A percentile compares a stretch with the other conserved stretches of the same genome.
Evolutionary conservation across 37 sponge, comb jelly and placozoan genomes (phyloP).

Genomic region (Beroe ovata): DNA sequence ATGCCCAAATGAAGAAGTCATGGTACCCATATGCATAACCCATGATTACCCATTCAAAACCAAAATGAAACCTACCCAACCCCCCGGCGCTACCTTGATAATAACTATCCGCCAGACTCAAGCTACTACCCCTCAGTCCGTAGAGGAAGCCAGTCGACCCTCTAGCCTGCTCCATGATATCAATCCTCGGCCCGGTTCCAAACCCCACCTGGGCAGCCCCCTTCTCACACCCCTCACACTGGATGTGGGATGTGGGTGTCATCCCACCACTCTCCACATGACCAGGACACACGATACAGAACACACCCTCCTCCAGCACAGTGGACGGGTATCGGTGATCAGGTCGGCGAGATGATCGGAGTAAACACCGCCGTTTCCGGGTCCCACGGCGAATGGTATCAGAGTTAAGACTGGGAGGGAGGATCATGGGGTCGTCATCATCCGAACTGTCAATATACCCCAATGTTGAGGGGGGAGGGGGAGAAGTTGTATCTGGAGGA

Average conservation of each 20-base stretch:
- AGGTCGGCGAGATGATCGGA: not conserved
- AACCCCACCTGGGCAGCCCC: not conserved
- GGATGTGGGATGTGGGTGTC: not conserved
- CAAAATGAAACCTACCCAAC: too few relatives aligned
- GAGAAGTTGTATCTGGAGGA: not conserved
- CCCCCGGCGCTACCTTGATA: slow-evolving; percentile 57
- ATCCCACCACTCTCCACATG: slow-evolving; percentile 20
- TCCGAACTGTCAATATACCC: slow-evolving; percentile 10
- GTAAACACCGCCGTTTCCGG: not conserved
- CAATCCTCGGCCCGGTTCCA: not conserved
- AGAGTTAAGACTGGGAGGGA: not conserved
- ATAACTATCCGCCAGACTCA: slow-evolving; percentile 66
- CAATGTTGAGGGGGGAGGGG: not conserved
- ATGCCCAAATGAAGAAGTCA: not conserved
- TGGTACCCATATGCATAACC: not conserved
- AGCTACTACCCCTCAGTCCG: slow-evolving; percentile 52
- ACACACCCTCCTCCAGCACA: slow-evolving; percentile 42
- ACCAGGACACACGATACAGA: not conserved
- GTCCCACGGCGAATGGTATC: not conserved
- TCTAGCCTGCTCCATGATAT: slow-evolving; percentile 29
- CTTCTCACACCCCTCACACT: slow-evolving; percentile 31
- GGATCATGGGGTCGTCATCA: slow-evolving; percentile 29
- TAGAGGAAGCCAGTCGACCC: slow-evolving; percentile 49
- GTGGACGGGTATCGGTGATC: slow-evolving; percentile 35
- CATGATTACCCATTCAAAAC: not conserved